Base-by-base conservation (phyloP, 2,888 invertebrate genomes). In the Lymantria monacha region DNA sequence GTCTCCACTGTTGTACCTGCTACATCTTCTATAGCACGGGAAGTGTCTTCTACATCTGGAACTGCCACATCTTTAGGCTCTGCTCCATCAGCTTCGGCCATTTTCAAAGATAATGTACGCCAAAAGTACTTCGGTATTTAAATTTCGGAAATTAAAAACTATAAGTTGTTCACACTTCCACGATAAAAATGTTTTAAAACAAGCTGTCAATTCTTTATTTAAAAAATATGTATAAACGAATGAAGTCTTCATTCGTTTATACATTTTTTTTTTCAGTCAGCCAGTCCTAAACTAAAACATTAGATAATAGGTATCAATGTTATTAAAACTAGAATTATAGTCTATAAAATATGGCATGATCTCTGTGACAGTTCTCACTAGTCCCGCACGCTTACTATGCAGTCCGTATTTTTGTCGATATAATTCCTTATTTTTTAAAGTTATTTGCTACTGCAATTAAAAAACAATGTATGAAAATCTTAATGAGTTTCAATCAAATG, bases 131-230 rank as follows among this genome's bases (percentile, higher is more conserved):
- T 30, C 5, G 31, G 12, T n/a, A 30, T 8, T 12, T n/a, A n/a
- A n/a, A n/a, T 38, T 11, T 38, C 1, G 2, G 7, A n/a, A 41
- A 14, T 41, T 41, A 41, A 41, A 13, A 3, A 14, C 14, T n/a
- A 41, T 41, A 14, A 41, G 8, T 5, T 41, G 14, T 41, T 41
- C 9, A 14, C 41, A 5, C 41, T 41, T 14, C 41, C 14, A 41
- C 13, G 41, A 14, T 14, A 41, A 7, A 13, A 41, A 41, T 8
- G 33, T 33, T 3, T 33, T 33, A n/a, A 13, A n/a, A 10, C 13
- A 38, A n/a, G 40, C 12, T 41, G 44, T 41, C 44, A 44, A 8
- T 49, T 45, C 49, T 33, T 22, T 41, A 38, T 49, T 49, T 33
- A 22, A 49, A 48, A 41, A 15, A 49, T 22, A 13, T 42, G 14